Evolutionary conservation across 1,140 invertebrate genomes (phyloP).

Genomic region (Pseudachorutes palmiensis): DNA sequence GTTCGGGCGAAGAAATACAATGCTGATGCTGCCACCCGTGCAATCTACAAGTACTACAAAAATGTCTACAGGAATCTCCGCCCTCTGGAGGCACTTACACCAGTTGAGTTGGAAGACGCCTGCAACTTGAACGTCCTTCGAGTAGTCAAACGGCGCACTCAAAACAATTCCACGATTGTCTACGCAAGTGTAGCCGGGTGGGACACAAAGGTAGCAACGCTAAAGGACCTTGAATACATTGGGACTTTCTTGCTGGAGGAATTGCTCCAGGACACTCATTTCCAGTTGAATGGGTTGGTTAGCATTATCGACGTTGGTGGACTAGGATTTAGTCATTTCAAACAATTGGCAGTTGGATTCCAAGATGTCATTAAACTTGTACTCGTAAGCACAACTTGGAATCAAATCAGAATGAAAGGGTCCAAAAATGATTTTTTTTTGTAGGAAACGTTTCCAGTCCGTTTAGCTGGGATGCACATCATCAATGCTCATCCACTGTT

Average conservation of each 20-base stretch:
- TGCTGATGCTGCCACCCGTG: neutral
- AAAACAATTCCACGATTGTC: neutral
- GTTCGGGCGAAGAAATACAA: slow-evolving; percentile 11
- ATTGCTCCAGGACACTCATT: neutral
- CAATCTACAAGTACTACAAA: neutral
- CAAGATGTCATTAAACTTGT: neutral
- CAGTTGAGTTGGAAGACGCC: neutral
- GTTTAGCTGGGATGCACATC: neutral
- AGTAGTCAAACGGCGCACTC: neutral
- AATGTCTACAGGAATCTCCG: neutral
- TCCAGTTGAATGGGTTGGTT: neutral
- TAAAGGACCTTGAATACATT: neutral
- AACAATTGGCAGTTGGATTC: neutral
- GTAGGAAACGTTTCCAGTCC: slow-evolving; percentile 1
- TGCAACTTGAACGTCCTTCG: neutral
- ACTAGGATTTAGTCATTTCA: neutral
- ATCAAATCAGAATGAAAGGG: too few relatives aligned
- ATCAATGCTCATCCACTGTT: neutral
- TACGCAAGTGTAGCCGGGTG: neutral
- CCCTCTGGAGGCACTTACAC: neutral
- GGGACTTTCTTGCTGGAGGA: neutral
- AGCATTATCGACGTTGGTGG: neutral
- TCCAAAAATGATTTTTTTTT: too few relatives aligned
- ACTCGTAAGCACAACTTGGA: too few relatives aligned
- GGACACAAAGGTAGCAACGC: slow-evolving; percentile 2